Evolutionary conservation across 1,140 invertebrate species (phyloP).

Genomic region (Apolygus lucorum): DNA sequence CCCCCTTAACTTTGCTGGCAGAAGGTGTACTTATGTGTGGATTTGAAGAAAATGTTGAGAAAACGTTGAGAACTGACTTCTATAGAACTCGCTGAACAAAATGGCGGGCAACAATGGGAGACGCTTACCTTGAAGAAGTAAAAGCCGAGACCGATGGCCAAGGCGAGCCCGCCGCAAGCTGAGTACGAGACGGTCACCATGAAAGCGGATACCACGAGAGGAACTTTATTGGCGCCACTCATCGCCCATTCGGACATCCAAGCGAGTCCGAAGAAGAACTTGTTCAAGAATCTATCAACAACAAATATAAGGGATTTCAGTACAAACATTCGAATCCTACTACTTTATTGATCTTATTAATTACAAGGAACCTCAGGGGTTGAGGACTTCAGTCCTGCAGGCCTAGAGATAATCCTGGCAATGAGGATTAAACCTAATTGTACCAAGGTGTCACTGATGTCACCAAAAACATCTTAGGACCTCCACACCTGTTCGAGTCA

Average conservation of each 20-base stretch:
- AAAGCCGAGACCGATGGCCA: constrained; percentile 44
- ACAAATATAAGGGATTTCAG: constrained; percentile 19
- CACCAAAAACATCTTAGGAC: no score
- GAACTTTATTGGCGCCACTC: constrained; percentile 44
- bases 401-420: no score
- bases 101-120: not conserved
- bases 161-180: constrained; percentile 47
- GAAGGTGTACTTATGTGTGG: no score
- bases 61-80: not conserved
- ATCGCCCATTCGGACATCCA: constrained; percentile 48
- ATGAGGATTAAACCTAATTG: no score
- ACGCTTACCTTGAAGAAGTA: constrained; percentile 47
- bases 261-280: constrained; percentile 43
- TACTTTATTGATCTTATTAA: no score
- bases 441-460: no score
- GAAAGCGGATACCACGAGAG: constrained; percentile 41
- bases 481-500: no score
- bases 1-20: no score
- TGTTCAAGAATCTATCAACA: constrained; percentile 44
- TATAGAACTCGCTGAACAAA: not conserved
- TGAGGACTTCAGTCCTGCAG: no score
- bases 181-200: constrained; percentile 43
- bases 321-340: no score
- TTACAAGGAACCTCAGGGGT: no score
- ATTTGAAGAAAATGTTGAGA: no score